phyloP scores from a whole-genome alignment of 2,113 vertebrate species.

The Bambusicola thoracicus region DNA sequence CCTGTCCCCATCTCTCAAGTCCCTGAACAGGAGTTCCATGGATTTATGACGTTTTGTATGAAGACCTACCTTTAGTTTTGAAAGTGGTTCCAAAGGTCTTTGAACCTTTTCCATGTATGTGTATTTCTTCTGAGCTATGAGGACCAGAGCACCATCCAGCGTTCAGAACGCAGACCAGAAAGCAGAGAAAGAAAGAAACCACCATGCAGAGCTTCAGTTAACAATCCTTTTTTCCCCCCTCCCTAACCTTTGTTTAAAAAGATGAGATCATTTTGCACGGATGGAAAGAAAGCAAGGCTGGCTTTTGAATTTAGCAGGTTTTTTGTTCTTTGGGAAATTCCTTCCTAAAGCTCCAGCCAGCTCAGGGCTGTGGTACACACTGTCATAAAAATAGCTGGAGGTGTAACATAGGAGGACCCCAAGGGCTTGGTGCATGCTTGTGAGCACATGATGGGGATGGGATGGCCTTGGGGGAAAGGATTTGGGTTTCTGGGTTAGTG shows the following conservation, averaged over 20 bases:
- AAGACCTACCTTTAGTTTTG: not conserved
- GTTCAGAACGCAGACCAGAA: not conserved
- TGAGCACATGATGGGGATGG: not conserved
- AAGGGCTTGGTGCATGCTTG: not conserved
- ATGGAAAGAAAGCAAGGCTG: not conserved
- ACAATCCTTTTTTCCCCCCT: not conserved
- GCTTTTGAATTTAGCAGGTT: not conserved
- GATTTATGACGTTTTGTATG: not conserved
- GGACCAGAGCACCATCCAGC: not conserved
- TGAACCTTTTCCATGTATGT: not conserved
- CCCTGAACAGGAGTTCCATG: not conserved
- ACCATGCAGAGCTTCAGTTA: not conserved
- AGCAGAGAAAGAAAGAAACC: not conserved
- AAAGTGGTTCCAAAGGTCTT: not conserved
- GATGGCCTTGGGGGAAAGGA: not conserved
- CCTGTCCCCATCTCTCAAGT: fast-evolving
- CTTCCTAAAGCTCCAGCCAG: not conserved
- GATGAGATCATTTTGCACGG: not conserved
- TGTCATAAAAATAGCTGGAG: not conserved
- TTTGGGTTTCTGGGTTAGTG: not conserved
- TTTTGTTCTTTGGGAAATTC: not conserved
- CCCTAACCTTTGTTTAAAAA: not conserved
- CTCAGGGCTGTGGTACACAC: not conserved
- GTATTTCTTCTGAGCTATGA: not conserved
- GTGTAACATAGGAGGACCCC: not conserved